Base-by-base conservation (phyloP, 2,888 invertebrate genomes). In the Carpatolechia fugitivella region DNA sequence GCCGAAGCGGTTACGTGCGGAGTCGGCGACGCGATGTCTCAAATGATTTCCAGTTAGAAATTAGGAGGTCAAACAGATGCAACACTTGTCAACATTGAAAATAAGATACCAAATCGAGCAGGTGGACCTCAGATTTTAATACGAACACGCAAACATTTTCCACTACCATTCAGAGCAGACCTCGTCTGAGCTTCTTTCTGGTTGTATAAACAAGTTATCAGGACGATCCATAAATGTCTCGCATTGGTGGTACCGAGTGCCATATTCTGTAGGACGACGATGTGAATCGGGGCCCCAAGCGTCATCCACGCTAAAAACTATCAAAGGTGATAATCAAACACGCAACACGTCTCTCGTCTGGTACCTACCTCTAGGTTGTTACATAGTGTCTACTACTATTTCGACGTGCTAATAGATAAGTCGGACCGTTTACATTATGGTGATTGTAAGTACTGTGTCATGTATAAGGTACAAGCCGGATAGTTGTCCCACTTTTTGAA, bases 321-420 rank as follows among this genome's bases (percentile, higher is more conserved):
- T 71, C 68, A 63, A 60, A 78, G 74, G 80, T 78, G 79, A 75
- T 79, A 79, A 80, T 78, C 64, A 77, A 60, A 69, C 70, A 60
- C 66, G 73, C 71, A 74, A 72, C 63, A 13, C 29, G 46, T 46
- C 46, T 46, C 46, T 14, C 38, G 10, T n/a, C 11, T 20, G 13
- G 46, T 46, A 46, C 46, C 36, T 29, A 46, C n/a, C 13, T 30
- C 24, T 30, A 29, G 41, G 41, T n/a, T 11, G 11, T 11, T 44
- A 44, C 29, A 29, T 41, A 41, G 20, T 24, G 11, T 41, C 10
- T 18, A 13, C 14, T 4, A 40, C 14, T 10, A 40, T 20, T 41
- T 41, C 10, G 8, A 33, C 7, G 16, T 3, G 10, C 8, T 41
- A 20, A 41, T 24, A 33, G 33, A 33, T 8, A 33, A 33, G 33